Percentiles rank a stretch among this genome's conserved stretches.
Evolutionary conservation across 2,888 invertebrate species (phyloP).

Genomic region (Teleogryllus oceanicus): DNA sequence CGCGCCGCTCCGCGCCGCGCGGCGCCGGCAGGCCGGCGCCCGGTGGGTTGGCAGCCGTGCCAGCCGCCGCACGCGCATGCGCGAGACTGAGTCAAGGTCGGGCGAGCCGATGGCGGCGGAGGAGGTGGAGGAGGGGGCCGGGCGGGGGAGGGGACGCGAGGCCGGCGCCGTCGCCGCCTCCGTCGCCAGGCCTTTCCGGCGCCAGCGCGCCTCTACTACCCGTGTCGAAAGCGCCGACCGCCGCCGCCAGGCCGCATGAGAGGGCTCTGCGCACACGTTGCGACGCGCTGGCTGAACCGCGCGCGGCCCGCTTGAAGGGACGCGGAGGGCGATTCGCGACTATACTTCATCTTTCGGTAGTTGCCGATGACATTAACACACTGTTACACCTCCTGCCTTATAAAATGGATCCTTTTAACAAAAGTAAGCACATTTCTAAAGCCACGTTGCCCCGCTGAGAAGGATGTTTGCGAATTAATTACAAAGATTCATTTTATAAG

Average conservation of each 20-base stretch:
- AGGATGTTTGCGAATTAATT: no score
- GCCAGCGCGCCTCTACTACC: slow-evolving; percentile 6
- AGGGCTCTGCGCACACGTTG: not conserved
- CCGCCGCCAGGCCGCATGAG: not conserved
- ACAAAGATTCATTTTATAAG: no score
- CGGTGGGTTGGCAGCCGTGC: slow-evolving; percentile 5
- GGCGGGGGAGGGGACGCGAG: not conserved
- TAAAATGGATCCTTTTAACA: no score
- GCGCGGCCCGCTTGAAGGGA: not conserved
- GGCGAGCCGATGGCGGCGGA: not conserved
- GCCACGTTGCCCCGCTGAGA: no score
- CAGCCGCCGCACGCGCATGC: slow-evolving; percentile 18
- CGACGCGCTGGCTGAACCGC: not conserved
- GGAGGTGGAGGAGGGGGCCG: not conserved
- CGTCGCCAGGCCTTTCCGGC: not conserved
- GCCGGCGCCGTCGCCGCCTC: not conserved
- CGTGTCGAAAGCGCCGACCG: not conserved
- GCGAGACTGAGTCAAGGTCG: slow-evolving; percentile 10
- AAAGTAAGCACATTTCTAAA: no score
- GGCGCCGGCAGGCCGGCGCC: not conserved
- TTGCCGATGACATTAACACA: no score
- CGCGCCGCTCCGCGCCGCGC: not conserved
- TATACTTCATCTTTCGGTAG: no score
- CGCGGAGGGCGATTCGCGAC: no score
- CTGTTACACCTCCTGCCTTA: no score